Conservation (phyloP, 64 coral and sea anemone genomes). For the Dendrophyllia cribrosa region DNA sequence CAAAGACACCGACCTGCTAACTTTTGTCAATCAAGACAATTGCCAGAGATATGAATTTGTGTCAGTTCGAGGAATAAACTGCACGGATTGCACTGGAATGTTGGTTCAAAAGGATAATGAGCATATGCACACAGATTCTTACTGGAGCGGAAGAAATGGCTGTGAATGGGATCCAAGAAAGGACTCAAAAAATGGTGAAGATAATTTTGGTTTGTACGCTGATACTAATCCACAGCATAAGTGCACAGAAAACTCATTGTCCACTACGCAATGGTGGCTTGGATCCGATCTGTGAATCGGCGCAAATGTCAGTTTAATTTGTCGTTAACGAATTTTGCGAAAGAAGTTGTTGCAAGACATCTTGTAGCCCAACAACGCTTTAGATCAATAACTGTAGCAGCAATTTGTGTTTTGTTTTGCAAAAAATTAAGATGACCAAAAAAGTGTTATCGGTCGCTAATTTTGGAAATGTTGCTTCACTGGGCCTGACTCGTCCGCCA, state of each 20-base stretch:
- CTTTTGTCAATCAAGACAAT: constrained; percentile 4
- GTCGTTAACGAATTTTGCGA: too few relatives aligned
- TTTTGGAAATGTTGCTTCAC: too few relatives aligned
- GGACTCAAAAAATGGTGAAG: not conserved
- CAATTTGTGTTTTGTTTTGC: too few relatives aligned
- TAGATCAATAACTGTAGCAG: too few relatives aligned
- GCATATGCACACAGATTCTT: constrained; percentile 41
- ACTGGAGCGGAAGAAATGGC: constrained; percentile 19
- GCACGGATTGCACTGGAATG: constrained; percentile 1
- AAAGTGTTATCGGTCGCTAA: too few relatives aligned
- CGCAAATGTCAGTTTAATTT: not conserved
- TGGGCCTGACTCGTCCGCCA: too few relatives aligned
- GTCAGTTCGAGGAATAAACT: constrained; percentile 31
- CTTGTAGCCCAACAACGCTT: too few relatives aligned
- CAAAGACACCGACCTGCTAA: constrained; percentile 6
- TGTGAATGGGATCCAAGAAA: not conserved
- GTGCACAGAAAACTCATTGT: constrained; percentile 32
- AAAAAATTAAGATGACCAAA: too few relatives aligned
- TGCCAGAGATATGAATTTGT: constrained; percentile 20
- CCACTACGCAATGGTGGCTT: constrained; percentile 71
- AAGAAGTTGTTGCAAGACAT: too few relatives aligned
- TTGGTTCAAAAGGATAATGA: constrained; percentile 6
- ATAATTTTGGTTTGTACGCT: constrained; percentile 57
- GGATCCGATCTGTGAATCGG: constrained; percentile 15
- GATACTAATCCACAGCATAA: not conserved